Base-by-base conservation (phyloP, 2,113 vertebrate genomes). In the Leptobrachium leishanense region DNA sequence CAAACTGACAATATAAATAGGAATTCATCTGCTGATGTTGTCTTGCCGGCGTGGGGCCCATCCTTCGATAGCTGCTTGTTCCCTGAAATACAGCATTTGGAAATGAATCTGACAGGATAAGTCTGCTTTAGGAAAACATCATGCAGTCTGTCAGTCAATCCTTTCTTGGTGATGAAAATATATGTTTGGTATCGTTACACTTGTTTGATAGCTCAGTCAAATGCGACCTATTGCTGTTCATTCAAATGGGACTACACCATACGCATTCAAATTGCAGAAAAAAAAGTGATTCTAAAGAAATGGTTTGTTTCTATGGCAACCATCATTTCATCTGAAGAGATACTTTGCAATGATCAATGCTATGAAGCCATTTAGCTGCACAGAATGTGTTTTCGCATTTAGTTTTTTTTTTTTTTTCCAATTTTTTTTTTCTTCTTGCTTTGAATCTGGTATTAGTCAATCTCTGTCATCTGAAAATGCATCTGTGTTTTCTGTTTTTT, bases 281-380 rank as follows among this genome's bases (percentile, higher is more conserved):
- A 15, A 20, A 65, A 65, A 50, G 44, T 5, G 62, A 31, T 50
- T 75, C 62, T 8, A 11, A 75, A 66, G 20, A 65, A 75, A 39
- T 65, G 13, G n/a, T 62, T 41, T 43, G 31, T 75, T 75, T 65
- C 74, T 62, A 66, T 53, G 62, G 62, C 62, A 75, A 75, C 63
- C 11, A 10, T 43, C 42, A 31, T 43, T 59, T 62, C 72, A 74
- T 74, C 42, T 44, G 41, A 62, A 74, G 5, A 53, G 72, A 74
- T 44, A 55, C 55, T 63, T 63, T 74, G 42, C 39, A 54, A 12
- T 11, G 50, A 72, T 57, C 53, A 57, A 39, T 42, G 70, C 13
- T 55, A 72, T 57, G 39, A 57, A 72, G 53, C 31, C 40, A 72
- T 40, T 57, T 72, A 8, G 39, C 31, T 40, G 7, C n/a, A 13